Evolutionary conservation across 2,888 invertebrate genomes (phyloP), one percentile per base, ranked within the genome.

Genomic region (Papilio demoleus): DNA sequence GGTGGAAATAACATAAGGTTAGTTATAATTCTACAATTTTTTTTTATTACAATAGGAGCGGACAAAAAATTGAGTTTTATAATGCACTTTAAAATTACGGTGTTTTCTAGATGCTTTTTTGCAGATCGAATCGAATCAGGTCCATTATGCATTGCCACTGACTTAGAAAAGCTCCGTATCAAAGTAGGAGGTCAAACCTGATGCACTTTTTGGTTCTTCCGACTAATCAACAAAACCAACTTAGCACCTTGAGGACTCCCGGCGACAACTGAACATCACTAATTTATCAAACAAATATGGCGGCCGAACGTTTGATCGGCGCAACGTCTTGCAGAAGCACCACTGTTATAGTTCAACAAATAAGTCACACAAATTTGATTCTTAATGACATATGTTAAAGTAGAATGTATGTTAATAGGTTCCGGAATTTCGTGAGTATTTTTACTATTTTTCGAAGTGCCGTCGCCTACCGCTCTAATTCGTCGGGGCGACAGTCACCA

Each of bases 401-500:
- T 65, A 65, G 60, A 60, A 53, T 68, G 60, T 67, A 45, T 40
- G 53, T 70, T 63, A 24, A 53, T 40, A 67, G 22, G 61, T 17
- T 47, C 36, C 66, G 70, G 70, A 67, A 71, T 67, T 68, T 68
- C 42, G 64, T 72, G 74, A 64, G 42, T 74, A 74, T 80, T 82
- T 83, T 83, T 83, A 84, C 76, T 84, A 86, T 81, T 84, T 87
- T 85, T 86, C 83, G 69, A 75, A 71, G 70, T 74, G 71, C 79
- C 81, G 76, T 79, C 77, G 79, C 77, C 74, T 79, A 75, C 73
- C 79, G 87, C 82, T 87, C 91, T 90, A 91, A 90, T 91, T 90
- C 85, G 86, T 90, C 83, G 79, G 81, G 80, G 82, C 80, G 83
- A 81, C 85, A 88, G 88, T 88, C 90, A 87, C 88, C 86, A 91